Evolutionary conservation across 1,140 invertebrate genomes (phyloP).

Genomic region (Babylonia areolata): DNA sequence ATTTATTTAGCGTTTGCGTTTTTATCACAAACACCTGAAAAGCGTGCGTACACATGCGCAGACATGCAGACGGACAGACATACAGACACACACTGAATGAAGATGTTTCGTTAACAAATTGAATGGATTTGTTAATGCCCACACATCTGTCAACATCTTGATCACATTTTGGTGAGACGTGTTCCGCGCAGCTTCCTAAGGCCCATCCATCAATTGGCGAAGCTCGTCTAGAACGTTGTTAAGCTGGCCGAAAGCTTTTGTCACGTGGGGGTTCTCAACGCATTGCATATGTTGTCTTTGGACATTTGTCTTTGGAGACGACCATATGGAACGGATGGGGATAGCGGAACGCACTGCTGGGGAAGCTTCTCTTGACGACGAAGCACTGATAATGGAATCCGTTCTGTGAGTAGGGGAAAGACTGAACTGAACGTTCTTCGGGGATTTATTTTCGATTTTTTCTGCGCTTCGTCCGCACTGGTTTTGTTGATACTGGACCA

Average conservation of each 20-base stretch:
- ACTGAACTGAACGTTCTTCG: background rate
- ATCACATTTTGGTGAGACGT: too few relatives aligned
- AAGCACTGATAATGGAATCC: background rate
- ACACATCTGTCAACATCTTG: too few relatives aligned
- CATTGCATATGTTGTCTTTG: background rate
- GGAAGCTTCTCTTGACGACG: background rate
- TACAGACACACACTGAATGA: background rate
- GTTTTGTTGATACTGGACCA: background rate
- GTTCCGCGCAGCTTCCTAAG: background rate
- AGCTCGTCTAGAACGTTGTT: constrained; percentile 21
- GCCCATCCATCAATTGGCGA: background rate
- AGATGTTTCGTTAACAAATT: too few relatives aligned
- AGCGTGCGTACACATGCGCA: too few relatives aligned
- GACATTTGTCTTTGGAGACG: background rate
- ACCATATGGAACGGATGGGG: background rate
- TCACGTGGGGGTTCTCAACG: background rate
- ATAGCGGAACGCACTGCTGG: background rate
- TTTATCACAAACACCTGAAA: too few relatives aligned
- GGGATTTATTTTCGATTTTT: background rate
- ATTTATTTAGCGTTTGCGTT: too few relatives aligned
- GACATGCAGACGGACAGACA: background rate
- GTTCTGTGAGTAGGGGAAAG: background rate
- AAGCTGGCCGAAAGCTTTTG: constrained; percentile 20
- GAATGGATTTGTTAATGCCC: background rate
- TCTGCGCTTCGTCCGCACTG: background rate